Conservation (phyloP, 2,888 invertebrate genomes). For the Steinernema carpocapsae region DNA sequence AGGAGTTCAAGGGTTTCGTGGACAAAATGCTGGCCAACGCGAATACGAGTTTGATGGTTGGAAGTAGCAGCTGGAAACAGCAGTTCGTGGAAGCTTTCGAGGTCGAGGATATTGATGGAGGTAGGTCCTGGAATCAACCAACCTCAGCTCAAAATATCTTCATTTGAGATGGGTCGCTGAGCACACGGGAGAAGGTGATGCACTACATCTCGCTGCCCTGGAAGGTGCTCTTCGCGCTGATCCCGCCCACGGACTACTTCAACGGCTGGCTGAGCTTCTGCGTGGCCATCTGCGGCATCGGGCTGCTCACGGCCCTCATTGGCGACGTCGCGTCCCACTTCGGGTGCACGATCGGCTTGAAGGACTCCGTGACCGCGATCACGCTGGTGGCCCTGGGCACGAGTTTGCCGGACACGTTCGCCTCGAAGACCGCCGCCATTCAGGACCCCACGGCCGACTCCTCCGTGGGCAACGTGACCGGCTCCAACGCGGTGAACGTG, state of each 20-base stretch:
- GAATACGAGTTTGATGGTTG: constrained; percentile 84
- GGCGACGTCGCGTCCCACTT: constrained; percentile 96
- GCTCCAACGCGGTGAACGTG: constrained; percentile 91
- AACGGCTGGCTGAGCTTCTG: constrained; percentile 87
- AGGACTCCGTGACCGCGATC: constrained; percentile 95
- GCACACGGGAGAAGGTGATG: constrained; percentile 74
- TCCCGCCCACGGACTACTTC: constrained; percentile 88
- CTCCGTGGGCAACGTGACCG: constrained; percentile 92
- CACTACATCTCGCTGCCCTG: constrained; percentile 94
- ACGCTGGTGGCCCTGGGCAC: constrained; percentile 97
- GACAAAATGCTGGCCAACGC: constrained; percentile 95
- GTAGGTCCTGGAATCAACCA: no score
- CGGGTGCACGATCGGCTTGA: constrained; percentile 93
- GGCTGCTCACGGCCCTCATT: constrained; percentile 90
- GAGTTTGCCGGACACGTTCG: constrained; percentile 99
- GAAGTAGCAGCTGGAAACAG: constrained; percentile 97
- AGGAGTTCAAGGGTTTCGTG: constrained; percentile 87
- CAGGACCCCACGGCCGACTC: constrained; percentile 97
- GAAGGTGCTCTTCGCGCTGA: constrained; percentile 95
- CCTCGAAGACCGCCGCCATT: constrained; percentile 95
- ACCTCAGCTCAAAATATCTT: not conserved
- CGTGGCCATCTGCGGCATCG: constrained; percentile 88
- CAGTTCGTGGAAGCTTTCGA: constrained; percentile 87
- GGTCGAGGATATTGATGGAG: no score
- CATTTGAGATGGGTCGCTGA: constrained; percentile 71